phyloP scores from a whole-genome alignment of 2,113 vertebrate species.

The Pampusana beccarii region DNA sequence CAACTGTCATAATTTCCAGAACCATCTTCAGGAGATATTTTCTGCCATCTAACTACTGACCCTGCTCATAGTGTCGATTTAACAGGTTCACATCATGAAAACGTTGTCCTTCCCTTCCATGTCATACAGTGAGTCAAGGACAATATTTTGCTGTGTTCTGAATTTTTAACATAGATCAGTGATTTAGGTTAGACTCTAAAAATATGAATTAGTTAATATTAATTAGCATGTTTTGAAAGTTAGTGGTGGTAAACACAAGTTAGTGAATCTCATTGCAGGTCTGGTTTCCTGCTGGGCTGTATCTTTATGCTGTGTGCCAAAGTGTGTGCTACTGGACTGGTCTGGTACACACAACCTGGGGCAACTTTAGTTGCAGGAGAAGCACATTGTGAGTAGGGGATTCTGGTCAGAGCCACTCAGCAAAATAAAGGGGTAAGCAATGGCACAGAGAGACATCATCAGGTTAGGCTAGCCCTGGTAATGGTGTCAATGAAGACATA shows the following conservation, averaged over 20 bases:
- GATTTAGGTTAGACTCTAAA: background rate
- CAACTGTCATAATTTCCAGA: background rate
- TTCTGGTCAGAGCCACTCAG: background rate
- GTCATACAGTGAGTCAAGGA: background rate
- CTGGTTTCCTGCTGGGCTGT: background rate
- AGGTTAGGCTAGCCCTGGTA: background rate
- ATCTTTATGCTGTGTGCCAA: background rate
- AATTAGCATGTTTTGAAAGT: background rate
- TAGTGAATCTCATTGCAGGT: background rate
- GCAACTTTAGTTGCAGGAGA: background rate
- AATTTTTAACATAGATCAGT: background rate
- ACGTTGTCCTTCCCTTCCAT: background rate
- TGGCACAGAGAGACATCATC: background rate
- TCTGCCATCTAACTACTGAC: background rate
- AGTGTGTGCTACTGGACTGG: background rate
- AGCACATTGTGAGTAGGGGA: background rate
- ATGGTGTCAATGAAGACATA: background rate
- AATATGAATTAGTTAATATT: background rate
- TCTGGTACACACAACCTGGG: background rate
- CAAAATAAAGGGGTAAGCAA: background rate
- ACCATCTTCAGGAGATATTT: background rate
- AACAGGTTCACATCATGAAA: background rate
- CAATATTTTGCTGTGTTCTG: background rate
- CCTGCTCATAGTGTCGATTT: background rate
- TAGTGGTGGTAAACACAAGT: background rate